Conservation (phyloP, 2,888 invertebrate genomes). For the Balanococcus diminutus region DNA sequence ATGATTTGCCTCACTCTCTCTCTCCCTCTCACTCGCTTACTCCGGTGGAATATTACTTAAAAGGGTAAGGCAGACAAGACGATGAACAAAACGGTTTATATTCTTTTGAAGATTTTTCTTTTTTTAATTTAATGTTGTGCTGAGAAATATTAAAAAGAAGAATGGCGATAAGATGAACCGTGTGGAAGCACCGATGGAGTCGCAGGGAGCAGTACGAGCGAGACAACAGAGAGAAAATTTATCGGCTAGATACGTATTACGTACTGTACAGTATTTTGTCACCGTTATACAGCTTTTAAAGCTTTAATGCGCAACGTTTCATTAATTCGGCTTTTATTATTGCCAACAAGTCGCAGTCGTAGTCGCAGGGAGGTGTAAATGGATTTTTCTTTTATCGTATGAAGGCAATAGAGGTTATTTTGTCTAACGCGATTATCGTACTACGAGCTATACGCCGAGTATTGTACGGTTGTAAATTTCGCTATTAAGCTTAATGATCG, state of each 20-base stretch:
- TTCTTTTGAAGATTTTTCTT: constrained; percentile 24
- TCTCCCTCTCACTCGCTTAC: too few species aligned
- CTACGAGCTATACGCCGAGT: not conserved
- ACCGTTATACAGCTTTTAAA: not conserved
- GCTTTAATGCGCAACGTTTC: constrained; percentile 28
- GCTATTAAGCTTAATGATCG: constrained; percentile 38
- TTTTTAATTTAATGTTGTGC: not conserved
- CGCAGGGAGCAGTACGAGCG: not conserved
- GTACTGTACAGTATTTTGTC: constrained; percentile 35
- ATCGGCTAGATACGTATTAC: constrained; percentile 20
- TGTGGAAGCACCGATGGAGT: not conserved
- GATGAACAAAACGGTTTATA: not conserved
- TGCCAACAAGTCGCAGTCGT: constrained; percentile 9
- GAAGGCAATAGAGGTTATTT: not conserved
- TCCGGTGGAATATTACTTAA: too few species aligned
- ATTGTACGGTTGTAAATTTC: constrained; percentile 7
- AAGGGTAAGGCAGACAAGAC: too few species aligned
- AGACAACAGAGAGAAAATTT: not conserved
- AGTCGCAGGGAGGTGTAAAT: constrained; percentile 20
- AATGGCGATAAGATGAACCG: not conserved
- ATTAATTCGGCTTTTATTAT: constrained; percentile 40
- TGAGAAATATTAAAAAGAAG: not conserved
- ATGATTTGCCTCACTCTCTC: too few species aligned
- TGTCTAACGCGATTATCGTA: not conserved
- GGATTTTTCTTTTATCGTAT: constrained; percentile 31